phyloP scores from a whole-genome alignment of 2,113 vertebrate genomes.

The Heliornis fulica region DNA sequence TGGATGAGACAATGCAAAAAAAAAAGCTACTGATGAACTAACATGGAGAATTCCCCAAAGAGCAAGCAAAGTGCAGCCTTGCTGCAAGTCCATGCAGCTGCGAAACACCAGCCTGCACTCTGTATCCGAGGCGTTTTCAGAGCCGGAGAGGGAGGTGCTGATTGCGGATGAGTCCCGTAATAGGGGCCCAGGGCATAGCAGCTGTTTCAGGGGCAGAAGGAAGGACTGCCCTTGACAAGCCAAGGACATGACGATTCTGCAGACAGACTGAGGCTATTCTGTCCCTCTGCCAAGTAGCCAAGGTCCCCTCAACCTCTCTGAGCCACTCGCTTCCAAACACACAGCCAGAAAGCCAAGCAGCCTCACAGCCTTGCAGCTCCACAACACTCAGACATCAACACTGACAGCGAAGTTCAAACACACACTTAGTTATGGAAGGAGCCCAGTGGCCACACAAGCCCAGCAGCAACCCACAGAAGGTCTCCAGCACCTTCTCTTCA shows the following conservation, averaged over 20 bases:
- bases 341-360: not conserved
- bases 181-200: constrained; percentile 33
- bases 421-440: not conserved
- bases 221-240: constrained; percentile 55
- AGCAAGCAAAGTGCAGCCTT: not conserved
- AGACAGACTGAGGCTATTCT: constrained; percentile 44
- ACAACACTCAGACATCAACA: not conserved
- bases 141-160: not conserved
- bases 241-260: constrained; percentile 12
- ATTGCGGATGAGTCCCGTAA: not conserved
- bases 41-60: not conserved
- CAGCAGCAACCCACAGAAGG: not conserved
- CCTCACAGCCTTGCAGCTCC: not conserved
- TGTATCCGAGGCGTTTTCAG: not conserved
- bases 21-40: not conserved
- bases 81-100: not conserved
- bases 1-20: not conserved
- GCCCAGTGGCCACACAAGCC: not conserved
- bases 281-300: constrained; percentile 58
- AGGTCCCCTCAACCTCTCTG: not conserved
- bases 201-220: constrained; percentile 61
- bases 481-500: not conserved
- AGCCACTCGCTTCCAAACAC: not conserved
- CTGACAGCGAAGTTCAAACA: not conserved
- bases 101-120: not conserved